These are phyloP conservation scores for Capromys pilorides DNA, from an alignment of 2,797 vertebrate species.

Conservation along the genomic window DNA sequence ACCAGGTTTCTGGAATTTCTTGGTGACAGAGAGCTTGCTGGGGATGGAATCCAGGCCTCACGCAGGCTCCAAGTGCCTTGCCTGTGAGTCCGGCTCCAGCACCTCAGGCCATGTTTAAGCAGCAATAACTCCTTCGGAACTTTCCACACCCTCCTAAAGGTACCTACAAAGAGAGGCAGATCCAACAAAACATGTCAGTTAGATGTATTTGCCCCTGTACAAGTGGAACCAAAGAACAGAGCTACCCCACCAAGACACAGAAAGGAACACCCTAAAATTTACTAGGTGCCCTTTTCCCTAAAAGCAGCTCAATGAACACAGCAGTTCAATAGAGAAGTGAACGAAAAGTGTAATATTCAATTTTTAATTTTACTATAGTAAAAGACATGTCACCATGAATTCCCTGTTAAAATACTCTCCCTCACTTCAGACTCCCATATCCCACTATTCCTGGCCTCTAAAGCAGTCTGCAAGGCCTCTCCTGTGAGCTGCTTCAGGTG, in stretches of 20 bases:
- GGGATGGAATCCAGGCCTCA: not conserved
- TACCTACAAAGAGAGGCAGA: constrained; percentile 11
- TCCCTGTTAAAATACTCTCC: not conserved
- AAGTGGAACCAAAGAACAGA: not conserved
- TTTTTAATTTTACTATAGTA: not conserved
- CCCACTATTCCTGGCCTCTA: not conserved
- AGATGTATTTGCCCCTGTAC: not conserved
- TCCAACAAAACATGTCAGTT: not conserved
- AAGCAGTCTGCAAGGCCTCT: not conserved
- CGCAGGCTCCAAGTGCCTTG: not conserved
- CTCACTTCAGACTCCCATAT: not conserved
- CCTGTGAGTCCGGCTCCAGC: not conserved
- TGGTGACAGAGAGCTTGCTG: not conserved
- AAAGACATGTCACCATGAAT: not conserved
- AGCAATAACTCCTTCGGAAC: not conserved
- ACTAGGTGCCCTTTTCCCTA: not conserved
- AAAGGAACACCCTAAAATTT: not conserved
- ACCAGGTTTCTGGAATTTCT: not conserved
- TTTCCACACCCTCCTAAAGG: not conserved
- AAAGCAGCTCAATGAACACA: not conserved
- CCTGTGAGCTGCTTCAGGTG: not conserved
- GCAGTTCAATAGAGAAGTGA: not conserved
- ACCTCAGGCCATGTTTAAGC: not conserved
- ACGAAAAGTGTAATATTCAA: not conserved
- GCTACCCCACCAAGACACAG: not conserved